Base-by-base conservation (phyloP, 2,113 vertebrate species). In the Himantopus leucocephalus region DNA sequence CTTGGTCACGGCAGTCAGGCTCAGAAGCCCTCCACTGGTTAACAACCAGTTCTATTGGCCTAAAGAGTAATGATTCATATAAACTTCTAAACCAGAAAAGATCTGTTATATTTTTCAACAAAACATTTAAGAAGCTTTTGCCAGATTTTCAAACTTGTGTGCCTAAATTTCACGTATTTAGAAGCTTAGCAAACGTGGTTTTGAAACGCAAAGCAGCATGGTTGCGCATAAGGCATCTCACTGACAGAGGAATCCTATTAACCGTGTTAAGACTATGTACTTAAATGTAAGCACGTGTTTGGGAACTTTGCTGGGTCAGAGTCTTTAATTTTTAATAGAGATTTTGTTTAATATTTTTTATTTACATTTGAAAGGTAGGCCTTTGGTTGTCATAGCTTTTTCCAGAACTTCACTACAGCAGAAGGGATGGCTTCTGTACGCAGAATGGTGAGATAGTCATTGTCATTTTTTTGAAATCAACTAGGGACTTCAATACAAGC, bases 201-300 rank as follows among this genome's bases (percentile, higher is more conserved):
- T 94, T 94, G 72, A 89, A 92, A n/a, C 30, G 55, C 26, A 8
- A 27, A 87, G 84, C 6, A 81, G 39, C 10, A 35, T 32, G 20
- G 81, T 86, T 92, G 76, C 1, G 6, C 73, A 50, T 45, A 66
- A 92, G 37, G 79, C 77, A 43, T 84, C 80, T 88, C 67, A 55
- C 45, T 85, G 92, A 82, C 85, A 88, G 82, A 84, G 71, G 77
- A 94, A 81, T 92, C 76, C 80, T 68, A 63, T 82, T 68, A 85
- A 85, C 45, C 58, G 89, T 64, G 34, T 34, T 71, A 86, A 84
- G n/a, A 53, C 29, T 52, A 15, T 2, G 1, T 63, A 22, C 62
- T 81, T 71, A 43, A n/a, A 67, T 67, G 50, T 39, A 71, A 67
- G 64, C 64, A 85, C 43, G 16, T 29, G 20, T 85, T 90, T 67